Evolutionary conservation across 1,140 invertebrate genomes (phyloP).

Genomic region (Drosophila cardini): DNA sequence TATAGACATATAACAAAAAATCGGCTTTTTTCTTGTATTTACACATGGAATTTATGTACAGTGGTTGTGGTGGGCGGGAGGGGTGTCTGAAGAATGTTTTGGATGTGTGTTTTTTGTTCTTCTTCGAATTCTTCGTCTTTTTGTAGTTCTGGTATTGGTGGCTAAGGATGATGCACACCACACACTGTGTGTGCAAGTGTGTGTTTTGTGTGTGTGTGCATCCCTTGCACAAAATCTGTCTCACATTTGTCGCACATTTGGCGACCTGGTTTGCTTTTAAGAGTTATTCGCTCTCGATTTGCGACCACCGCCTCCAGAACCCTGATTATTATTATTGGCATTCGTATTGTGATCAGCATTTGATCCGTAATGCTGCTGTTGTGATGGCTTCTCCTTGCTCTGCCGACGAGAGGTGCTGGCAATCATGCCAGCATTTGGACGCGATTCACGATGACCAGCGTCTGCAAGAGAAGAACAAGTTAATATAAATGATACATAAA

Average conservation of each 20-base stretch:
- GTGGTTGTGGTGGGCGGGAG: constrained; percentile 1
- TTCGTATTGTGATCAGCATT: constrained; percentile 60
- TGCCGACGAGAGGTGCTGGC: constrained; percentile 60
- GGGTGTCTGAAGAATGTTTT: background rate
- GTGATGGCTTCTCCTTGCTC: constrained; percentile 67
- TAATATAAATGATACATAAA: too few species aligned
- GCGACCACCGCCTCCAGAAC: constrained; percentile 58
- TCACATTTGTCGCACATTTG: constrained; percentile 49
- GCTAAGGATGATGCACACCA: background rate
- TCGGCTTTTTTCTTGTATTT: constrained; percentile 64
- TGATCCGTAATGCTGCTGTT: constrained; percentile 62
- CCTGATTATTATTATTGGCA: constrained; percentile 35
- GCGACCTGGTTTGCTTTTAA: constrained; percentile 55
- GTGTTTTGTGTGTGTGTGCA: constrained; percentile 8
- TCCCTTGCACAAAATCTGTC: constrained; percentile 21
- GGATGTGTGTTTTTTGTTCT: background rate
- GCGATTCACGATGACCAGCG: constrained; percentile 45
- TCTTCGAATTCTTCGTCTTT: background rate
- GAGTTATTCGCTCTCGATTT: constrained; percentile 72
- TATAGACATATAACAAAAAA: constrained; percentile 75
- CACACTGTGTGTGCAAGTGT: background rate
- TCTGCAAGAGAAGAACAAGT: too few species aligned
- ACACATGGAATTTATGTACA: constrained; percentile 81
- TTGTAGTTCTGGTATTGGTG: background rate
- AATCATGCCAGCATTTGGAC: constrained; percentile 53